These are phyloP conservation scores for Brachionus sp. DNA, from an alignment of 1,140 invertebrate species.

Conservation along the genomic window DNA sequence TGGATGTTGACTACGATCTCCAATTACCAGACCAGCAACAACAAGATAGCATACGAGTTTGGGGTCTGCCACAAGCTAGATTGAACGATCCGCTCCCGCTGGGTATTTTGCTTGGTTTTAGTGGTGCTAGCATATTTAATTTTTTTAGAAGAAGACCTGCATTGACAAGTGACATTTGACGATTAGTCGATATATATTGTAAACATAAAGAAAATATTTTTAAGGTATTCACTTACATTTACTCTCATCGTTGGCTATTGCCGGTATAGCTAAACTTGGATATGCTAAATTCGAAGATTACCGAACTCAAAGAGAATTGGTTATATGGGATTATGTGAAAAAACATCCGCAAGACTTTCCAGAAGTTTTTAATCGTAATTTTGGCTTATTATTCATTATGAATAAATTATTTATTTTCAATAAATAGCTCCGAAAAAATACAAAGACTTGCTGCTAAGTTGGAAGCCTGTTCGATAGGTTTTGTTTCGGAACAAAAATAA, in stretches of 20 bases:
- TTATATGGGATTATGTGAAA: slow-evolving; percentile 48
- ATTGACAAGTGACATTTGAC: slow-evolving; percentile 19
- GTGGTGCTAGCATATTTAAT: not conserved
- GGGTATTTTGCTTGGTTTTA: slow-evolving; percentile 1
- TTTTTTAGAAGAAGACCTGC: slow-evolving; percentile 9
- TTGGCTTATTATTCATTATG: not conserved
- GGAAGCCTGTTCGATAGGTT: slow-evolving; percentile 47
- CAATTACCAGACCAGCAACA: slow-evolving; percentile 7
- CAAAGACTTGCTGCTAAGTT: slow-evolving; percentile 48
- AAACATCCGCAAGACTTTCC: slow-evolving; percentile 50
- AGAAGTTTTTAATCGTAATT: slow-evolving; percentile 47
- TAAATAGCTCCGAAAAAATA: slow-evolving; percentile 48
- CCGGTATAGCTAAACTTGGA: not conserved
- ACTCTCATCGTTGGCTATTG: not conserved
- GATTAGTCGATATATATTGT: not conserved
- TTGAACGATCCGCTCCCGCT: not conserved
- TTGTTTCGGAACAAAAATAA: not conserved
- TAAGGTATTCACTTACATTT: slow-evolving; percentile 33
- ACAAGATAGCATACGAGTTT: slow-evolving; percentile 22
- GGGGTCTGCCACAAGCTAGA: not conserved
- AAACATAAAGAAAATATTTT: not conserved
- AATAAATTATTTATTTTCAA: not conserved
- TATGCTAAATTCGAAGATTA: slow-evolving; percentile 24
- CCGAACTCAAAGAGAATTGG: slow-evolving; percentile 28
- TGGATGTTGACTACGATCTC: slow-evolving; percentile 28